Base-by-base conservation (phyloP, 2,888 invertebrate species). In the Agrotis exclamationis region DNA sequence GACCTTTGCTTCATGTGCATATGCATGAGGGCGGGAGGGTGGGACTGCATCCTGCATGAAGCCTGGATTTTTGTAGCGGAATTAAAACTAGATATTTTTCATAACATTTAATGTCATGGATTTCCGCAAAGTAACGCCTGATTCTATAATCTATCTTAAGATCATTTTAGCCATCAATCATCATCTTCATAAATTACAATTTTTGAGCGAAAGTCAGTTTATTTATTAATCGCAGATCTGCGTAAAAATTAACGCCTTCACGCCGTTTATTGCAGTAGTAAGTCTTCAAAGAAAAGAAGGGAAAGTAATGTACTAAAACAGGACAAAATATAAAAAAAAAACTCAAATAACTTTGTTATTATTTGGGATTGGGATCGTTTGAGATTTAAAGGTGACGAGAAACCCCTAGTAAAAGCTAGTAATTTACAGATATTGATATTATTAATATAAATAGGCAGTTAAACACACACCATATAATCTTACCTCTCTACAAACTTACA, bases 401-500 rank as follows among this genome's bases (percentile, higher is more conserved):
- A 33, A 56, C 13, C n/a, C 13, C n/a, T 3, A 16, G 45, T 45
- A 18, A 14, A 56, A n/a, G 6, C n/a, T 56, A 33, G 54, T 54
- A 18, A 13, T 56, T 33, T 33, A 33, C 6, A 56, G 33, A 56
- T 33, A 56, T 56, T 33, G 13, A n/a, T 56, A 56, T 33, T 28
- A n/a, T 6, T 2, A 33, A 56, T 33, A 33, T 7, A 56, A 56
- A 56, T 3, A 33, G n/a, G 33, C 6, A 33, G 33, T n/a, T 56
- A 33, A n/a, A n/a, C n/a, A 20, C n/a, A 28, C 14, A 20, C 20
- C 14, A 1, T 24, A 24, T 22, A 48, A 33, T 45, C 22, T 28
- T 6, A 64, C 6, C 24, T 39, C 18, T 71, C 58, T n/a, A 33
- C 20, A 28, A 72, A 72, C 16, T 18, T 22, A 28, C 18, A 48